Conservation (phyloP, 2,888 invertebrate species). For the Tachina lurida region DNA sequence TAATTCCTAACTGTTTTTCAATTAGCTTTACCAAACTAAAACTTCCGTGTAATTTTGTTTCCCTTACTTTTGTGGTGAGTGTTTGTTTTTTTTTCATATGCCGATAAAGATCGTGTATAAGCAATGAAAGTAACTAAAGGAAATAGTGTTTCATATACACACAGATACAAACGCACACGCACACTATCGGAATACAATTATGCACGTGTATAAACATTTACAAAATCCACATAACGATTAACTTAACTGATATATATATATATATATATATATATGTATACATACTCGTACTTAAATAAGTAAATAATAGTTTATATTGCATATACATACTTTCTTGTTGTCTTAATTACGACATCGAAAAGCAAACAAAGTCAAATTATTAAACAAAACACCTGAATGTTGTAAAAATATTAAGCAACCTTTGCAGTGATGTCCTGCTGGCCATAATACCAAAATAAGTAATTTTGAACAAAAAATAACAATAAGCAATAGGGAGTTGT, state of each 20-base stretch:
- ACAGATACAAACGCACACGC: neutral
- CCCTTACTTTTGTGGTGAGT: neutral
- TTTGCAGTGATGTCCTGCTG: slow-evolving; percentile 60
- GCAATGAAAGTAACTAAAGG: slow-evolving; percentile 53
- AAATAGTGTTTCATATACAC: neutral
- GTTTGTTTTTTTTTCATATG: neutral
- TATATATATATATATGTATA: too few species aligned
- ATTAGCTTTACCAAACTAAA: slow-evolving; percentile 45
- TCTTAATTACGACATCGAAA: slow-evolving; percentile 64
- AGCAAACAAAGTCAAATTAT: slow-evolving; percentile 20
- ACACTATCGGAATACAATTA: slow-evolving; percentile 28
- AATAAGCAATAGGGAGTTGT: neutral
- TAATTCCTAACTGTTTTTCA: slow-evolving; percentile 58
- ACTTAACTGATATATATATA: neutral
- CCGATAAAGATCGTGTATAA: slow-evolving; percentile 61
- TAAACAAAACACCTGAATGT: slow-evolving; percentile 66
- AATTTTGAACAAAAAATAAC: neutral
- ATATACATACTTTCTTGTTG: neutral
- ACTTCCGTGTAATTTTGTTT: slow-evolving; percentile 50
- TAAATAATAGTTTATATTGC: neutral
- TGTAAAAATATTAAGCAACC: slow-evolving; percentile 15
- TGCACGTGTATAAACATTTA: slow-evolving; percentile 8
- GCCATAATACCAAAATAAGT: slow-evolving; percentile 19
- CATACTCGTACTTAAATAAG: too few species aligned
- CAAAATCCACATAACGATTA: slow-evolving; percentile 14